phyloP scores from a whole-genome alignment of 2,113 vertebrate species.

The Erythrocercus mccallii region DNA sequence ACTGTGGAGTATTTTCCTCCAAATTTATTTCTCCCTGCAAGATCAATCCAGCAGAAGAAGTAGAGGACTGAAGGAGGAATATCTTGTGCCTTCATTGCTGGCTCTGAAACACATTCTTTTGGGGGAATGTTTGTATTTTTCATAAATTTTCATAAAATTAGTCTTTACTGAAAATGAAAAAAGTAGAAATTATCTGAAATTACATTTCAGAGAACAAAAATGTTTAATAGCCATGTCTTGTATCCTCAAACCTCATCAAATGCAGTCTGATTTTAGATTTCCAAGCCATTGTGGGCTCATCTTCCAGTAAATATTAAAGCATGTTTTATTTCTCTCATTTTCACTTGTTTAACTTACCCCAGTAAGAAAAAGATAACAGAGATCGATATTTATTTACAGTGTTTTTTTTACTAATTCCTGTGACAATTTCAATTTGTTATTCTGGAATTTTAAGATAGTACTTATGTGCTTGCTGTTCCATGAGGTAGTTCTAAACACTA shows the following conservation, averaged over 20 bases:
- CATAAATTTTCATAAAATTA: background rate
- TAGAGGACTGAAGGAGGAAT: background rate
- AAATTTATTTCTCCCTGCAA: background rate
- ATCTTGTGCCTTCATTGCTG: fast-evolving
- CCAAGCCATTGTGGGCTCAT: background rate
- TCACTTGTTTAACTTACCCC: background rate
- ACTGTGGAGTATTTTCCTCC: background rate
- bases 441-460: background rate
- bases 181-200: background rate
- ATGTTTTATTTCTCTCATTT: background rate
- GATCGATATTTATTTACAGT: background rate
- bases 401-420: background rate
- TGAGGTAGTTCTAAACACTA: background rate
- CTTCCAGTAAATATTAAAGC: background rate
- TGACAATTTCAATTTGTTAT: background rate
- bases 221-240: background rate
- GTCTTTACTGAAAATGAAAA: background rate
- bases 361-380: background rate
- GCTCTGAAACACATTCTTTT: background rate
- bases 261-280: background rate
- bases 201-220: background rate
- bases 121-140: background rate
- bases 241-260: background rate
- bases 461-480: background rate
- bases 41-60: background rate